Evolutionary conservation across 1,140 invertebrate species (phyloP), one percentile per base, ranked within the genome.

Genomic region (Alviniconcha marisindica): DNA sequence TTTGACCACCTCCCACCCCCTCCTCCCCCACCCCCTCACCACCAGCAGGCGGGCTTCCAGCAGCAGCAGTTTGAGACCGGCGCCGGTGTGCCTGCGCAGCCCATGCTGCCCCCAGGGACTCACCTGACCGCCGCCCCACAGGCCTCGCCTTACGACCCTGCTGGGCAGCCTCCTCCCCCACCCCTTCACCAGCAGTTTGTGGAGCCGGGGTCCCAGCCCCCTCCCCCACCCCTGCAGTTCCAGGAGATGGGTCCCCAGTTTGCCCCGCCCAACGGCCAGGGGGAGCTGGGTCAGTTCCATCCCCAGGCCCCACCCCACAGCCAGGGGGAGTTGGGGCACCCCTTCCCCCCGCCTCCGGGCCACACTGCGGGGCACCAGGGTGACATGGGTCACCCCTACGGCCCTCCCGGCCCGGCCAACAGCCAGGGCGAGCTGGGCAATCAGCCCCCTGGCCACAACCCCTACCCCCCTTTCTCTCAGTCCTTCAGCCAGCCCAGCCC

Each of bases 101-200:
- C 56, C 78, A 69, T 42, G 33, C 33, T 78, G 18, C 83, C 44
- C 83, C 76, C 44, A 40, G 77, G 73, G 15, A 48, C 44, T 73
- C 80, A 51, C 38, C 48, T 40, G 42, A 84, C n/a, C 14, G 48
- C n/a, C 44, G 38, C 21, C 44, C 40, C 40, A 76, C 66, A 56
- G 80, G 78, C 73, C 78, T 60, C 73, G 66, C 33, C 82, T 77
- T 44, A 63, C 60, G 44, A 81, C 84, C 44, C 82, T 0, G 38
- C 51, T 24, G 83, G 69, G 33, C 84, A 87, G n/a, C 82, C 85
- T 12, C 74, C 69, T 33, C 79, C 82, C 56, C 83, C 85, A 7
- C 87, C 87, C 21, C 81, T 84, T 2, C 83, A 71, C 56, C 83
- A 82, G 66, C 77, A 83, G 42, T 80, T 79, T 24, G 38, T 78